These are phyloP conservation scores for Psittacula derbiana DNA, from an alignment of 2,797 vertebrate species.

Conservation along the genomic window DNA sequence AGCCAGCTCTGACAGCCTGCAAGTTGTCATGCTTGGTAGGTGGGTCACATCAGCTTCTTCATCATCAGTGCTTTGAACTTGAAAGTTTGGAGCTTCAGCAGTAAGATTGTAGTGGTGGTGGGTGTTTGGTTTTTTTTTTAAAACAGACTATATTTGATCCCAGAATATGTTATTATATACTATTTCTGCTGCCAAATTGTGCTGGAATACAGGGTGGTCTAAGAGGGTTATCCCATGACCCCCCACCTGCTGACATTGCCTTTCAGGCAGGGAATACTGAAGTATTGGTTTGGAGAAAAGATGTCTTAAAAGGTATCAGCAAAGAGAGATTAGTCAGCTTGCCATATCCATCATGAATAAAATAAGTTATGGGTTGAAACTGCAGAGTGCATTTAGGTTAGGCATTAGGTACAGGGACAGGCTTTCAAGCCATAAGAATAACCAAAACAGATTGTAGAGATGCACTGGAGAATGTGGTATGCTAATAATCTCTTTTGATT, in stretches of 20 bases:
- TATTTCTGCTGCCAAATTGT: background rate
- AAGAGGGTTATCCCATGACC: background rate
- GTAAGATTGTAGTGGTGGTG: background rate
- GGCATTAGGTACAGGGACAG: background rate
- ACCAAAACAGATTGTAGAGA: background rate
- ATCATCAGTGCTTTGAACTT: background rate
- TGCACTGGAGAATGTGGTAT: background rate
- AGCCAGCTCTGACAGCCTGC: background rate
- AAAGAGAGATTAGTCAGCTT: background rate
- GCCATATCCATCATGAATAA: background rate
- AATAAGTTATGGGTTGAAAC: background rate
- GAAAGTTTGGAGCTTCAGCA: background rate
- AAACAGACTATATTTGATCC: background rate
- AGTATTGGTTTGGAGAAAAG: background rate
- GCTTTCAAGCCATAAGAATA: background rate
- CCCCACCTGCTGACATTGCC: background rate
- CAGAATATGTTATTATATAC: background rate
- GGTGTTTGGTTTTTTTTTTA: background rate
- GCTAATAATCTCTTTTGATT: background rate
- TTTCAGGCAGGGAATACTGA: background rate
- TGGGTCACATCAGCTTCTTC: background rate
- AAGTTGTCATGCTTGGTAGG: background rate
- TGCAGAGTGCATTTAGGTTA: background rate
- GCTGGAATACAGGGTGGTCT: background rate
- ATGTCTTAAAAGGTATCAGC: background rate